These are phyloP conservation scores for Thera obeliscata DNA, from an alignment of 2,888 invertebrate genomes.

Conservation along the genomic window DNA sequence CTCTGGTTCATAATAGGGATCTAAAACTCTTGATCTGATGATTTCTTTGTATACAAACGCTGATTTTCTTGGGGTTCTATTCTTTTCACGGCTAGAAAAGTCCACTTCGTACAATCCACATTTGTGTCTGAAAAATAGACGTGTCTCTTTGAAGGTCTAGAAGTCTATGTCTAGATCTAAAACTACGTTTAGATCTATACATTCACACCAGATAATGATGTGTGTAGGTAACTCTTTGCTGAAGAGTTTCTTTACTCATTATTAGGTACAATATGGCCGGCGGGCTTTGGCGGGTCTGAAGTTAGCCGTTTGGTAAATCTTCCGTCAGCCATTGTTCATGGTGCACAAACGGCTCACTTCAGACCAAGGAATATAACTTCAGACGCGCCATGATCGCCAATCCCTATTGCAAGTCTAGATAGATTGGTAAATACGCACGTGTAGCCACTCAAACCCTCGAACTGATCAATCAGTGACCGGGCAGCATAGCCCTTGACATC, in stretches of 20 bases:
- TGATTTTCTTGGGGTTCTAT: slow-evolving; percentile 87
- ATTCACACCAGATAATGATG: too few species aligned
- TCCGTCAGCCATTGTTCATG: too few species aligned
- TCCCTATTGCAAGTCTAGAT: neutral
- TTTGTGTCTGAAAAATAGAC: slow-evolving; percentile 79
- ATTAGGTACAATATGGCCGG: too few species aligned
- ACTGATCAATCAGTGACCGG: slow-evolving; percentile 87
- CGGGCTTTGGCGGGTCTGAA: too few species aligned
- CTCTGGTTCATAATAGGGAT: slow-evolving; percentile 63
- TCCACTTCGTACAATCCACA: slow-evolving; percentile 89
- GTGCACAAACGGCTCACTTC: too few species aligned
- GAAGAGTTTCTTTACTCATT: too few species aligned
- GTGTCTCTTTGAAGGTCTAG: too few species aligned
- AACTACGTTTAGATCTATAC: too few species aligned
- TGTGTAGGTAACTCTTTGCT: too few species aligned
- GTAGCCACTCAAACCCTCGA: slow-evolving; percentile 86
- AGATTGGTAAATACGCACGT: slow-evolving; percentile 64
- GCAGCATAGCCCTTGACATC: slow-evolving; percentile 81
- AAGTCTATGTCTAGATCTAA: too few species aligned
- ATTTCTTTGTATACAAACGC: slow-evolving; percentile 75
- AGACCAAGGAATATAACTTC: too few species aligned
- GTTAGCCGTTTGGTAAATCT: too few species aligned
- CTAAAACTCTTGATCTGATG: slow-evolving; percentile 66
- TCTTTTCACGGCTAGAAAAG: slow-evolving; percentile 82
- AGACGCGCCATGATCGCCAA: neutral